Evolutionary conservation across 2,888 invertebrate genomes (phyloP).

Genomic region (Tachina grossa): DNA sequence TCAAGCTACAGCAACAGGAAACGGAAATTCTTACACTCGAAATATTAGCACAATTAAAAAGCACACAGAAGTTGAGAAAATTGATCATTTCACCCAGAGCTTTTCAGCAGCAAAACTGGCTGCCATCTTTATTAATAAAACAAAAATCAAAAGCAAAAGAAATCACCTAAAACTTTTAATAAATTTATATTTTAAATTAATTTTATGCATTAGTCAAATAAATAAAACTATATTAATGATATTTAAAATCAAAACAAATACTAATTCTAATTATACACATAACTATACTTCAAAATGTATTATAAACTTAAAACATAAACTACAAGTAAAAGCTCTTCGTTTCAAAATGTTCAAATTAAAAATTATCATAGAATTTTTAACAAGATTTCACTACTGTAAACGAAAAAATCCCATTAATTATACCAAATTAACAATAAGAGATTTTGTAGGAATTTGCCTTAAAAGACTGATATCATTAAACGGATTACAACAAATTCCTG

Average conservation of each 20-base stretch:
- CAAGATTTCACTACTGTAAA: constrained; percentile 24
- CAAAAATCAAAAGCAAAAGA: constrained; percentile 54
- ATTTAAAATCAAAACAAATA: constrained; percentile 36
- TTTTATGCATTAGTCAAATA: constrained; percentile 51
- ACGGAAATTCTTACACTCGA: constrained; percentile 50
- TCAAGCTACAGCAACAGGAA: constrained; percentile 52
- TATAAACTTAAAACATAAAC: constrained; percentile 42
- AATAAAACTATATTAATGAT: constrained; percentile 52
- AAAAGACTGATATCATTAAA: constrained; percentile 82
- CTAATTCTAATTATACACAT: constrained; percentile 21
- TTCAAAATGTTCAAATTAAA: constrained; percentile 29
- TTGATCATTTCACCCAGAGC: background rate
- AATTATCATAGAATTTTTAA: constrained; percentile 60
- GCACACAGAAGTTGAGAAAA: background rate
- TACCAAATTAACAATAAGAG: constrained; percentile 37
- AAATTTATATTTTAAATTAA: constrained; percentile 52
- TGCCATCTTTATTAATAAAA: constrained; percentile 45
- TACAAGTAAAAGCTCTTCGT: constrained; percentile 15
- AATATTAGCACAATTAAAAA: constrained; percentile 47
- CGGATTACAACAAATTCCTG: constrained; percentile 77
- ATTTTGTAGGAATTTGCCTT: constrained; percentile 79
- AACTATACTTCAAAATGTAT: constrained; percentile 37
- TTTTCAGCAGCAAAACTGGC: constrained; percentile 15
- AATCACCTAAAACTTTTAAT: constrained; percentile 60
- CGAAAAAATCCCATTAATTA: constrained; percentile 45